Base-by-base conservation (phyloP, 2,113 vertebrate species). In the Pedetes capensis region DNA sequence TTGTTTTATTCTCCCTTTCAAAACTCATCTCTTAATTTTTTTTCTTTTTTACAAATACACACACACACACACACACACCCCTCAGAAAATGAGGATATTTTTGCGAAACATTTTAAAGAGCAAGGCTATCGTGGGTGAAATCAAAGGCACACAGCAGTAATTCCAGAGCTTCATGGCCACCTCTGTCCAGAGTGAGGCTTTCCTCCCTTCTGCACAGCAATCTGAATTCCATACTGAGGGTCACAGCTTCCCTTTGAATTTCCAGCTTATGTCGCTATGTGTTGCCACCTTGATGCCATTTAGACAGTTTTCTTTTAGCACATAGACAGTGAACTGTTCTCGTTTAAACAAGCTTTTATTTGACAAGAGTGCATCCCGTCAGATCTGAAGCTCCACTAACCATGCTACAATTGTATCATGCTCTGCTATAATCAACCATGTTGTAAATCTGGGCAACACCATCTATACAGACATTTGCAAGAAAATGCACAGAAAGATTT, bases 251-350 rank as follows among this genome's bases (percentile, higher is more conserved):
- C 61, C 88, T 96, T 90, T 96, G 93, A 95, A 89, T 76, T 53
- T 72, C 83, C 69, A 83, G 92, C 75, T 78, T 63, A 84, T 55
- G 87, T 88, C 47, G 0, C 88, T 66, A 57, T 78, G 91, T 47
- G 96, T 93, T 95, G 88, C 93, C 92, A 95, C 95, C 93, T 97
- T 95, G 96, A 97, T 97, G 95, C 80, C 95, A 96, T 95, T 96
- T 94, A 97, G 95, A 93, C 89, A 87, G 92, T 79, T 92, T 96
- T 89, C 95, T 92, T 92, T 96, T 92, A 91, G 82, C 4, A 39
- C 39, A 34, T 51, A 96, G 89, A 84, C 76, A 84, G 91, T 78
- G 95, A 83, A 87, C 86, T 92, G 88, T 44, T 96, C 88, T 95
- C 16, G 2, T 94, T 96, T 96, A 96, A 96, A 92, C 83, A 95